Evolutionary conservation across 2,797 vertebrate genomes (phyloP).

Genomic region (Glyptemys insculpta): DNA sequence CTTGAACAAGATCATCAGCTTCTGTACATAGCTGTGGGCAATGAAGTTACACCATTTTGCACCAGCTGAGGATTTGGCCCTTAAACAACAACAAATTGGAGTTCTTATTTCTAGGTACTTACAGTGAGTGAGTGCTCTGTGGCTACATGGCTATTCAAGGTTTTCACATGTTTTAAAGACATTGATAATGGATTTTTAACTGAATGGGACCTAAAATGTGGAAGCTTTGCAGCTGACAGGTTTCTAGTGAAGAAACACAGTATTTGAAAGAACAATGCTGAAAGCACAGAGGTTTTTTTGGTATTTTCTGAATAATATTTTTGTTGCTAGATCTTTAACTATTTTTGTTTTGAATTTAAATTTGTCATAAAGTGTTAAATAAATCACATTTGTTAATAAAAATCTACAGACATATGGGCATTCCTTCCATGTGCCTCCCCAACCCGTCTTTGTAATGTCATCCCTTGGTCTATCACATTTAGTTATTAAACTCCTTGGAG

Average conservation of each 20-base stretch:
- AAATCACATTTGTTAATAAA: slow-evolving; percentile 66
- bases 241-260: not conserved
- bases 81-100: slow-evolving; percentile 11
- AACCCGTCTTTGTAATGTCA: not conserved
- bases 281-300: not conserved
- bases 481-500: not conserved
- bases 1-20: not conserved
- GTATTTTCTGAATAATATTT: slow-evolving; percentile 22
- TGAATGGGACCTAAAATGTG: slow-evolving; percentile 15
- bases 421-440: not conserved
- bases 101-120: not conserved
- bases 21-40: not conserved
- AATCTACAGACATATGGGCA: not conserved
- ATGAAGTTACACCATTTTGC: not conserved
- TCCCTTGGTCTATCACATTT: not conserved
- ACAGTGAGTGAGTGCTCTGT: slow-evolving; percentile 16
- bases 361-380: slow-evolving; percentile 23
- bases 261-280: slow-evolving; percentile 10
- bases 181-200: slow-evolving; percentile 44
- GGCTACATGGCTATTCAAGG: not conserved
- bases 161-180: slow-evolving; percentile 61
- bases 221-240: slow-evolving; percentile 14
- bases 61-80: slow-evolving; percentile 16
- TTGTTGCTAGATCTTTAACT: not conserved
- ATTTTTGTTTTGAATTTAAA: slow-evolving; percentile 14